These are phyloP conservation scores for Salmo trutta DNA, from an alignment of 2,797 vertebrate species.

Conservation along the genomic window DNA sequence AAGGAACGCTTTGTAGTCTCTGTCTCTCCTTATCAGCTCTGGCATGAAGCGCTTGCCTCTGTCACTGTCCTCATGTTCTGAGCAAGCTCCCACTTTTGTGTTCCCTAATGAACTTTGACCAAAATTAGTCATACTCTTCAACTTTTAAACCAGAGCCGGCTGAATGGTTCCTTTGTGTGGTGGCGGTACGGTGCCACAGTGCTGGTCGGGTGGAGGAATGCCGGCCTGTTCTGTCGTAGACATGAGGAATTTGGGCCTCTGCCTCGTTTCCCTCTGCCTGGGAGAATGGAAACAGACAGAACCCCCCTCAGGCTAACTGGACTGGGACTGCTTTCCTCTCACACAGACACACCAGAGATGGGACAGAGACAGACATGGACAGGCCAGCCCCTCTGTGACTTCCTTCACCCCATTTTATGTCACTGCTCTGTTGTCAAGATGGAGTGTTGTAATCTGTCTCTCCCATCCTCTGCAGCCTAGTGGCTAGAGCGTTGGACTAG, in stretches of 20 bases:
- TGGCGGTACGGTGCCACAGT: conserved; percentile 49
- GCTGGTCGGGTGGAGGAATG: conserved; percentile 53
- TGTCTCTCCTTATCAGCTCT: conserved; percentile 76
- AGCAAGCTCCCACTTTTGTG: conserved; percentile 79
- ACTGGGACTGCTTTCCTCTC: conserved; percentile 42
- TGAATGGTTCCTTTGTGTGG: conserved; percentile 81
- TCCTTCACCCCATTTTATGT: neutral
- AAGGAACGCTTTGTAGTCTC: conserved; percentile 76
- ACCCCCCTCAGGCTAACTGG: conserved; percentile 61
- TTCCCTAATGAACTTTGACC: conserved; percentile 82
- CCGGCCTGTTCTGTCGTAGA: conserved; percentile 69
- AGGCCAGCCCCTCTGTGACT: neutral
- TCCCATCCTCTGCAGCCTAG: neutral
- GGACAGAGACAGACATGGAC: neutral
- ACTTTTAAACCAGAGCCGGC: conserved; percentile 77
- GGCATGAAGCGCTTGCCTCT: conserved; percentile 78
- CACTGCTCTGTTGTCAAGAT: neutral
- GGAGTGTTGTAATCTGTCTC: conserved; percentile 10
- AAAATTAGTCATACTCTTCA: conserved; percentile 85
- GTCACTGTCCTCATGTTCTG: conserved; percentile 80
- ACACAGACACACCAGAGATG: conserved; percentile 7
- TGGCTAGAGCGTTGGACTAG: too few relatives aligned
- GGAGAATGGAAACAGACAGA: conserved; percentile 38
- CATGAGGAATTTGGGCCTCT: conserved; percentile 73
- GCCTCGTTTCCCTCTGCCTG: conserved; percentile 44